Conservation (phyloP, 2,113 vertebrate species). For the Chamaea fasciata region DNA sequence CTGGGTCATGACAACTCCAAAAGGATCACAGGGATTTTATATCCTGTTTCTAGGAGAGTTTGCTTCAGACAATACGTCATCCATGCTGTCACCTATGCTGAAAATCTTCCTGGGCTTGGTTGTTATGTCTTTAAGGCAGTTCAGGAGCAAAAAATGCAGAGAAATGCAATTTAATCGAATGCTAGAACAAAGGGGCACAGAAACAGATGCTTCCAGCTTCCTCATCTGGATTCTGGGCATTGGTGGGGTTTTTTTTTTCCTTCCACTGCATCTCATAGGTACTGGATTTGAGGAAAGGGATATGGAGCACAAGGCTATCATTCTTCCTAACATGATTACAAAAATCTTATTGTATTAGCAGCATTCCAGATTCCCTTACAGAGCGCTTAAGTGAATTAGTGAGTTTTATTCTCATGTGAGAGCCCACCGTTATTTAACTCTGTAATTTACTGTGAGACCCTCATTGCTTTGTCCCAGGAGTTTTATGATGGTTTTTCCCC, state of each 20-base stretch:
- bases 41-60: background rate
- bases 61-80: background rate
- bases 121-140: background rate
- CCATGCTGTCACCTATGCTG: background rate
- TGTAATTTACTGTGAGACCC: slow-evolving; percentile 23
- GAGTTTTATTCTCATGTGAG: background rate
- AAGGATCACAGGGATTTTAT: background rate
- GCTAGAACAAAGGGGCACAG: background rate
- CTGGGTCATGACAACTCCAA: background rate
- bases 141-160: background rate
- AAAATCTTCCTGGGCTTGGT: background rate
- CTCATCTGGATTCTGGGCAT: background rate
- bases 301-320: slow-evolving; percentile 1
- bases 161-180: background rate
- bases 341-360: slow-evolving; percentile 14
- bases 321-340: slow-evolving; percentile 39
- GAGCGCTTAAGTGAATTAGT: background rate
- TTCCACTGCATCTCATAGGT: background rate
- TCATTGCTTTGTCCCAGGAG: background rate
- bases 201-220: background rate
- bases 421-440: background rate
- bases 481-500: background rate
- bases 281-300: background rate
- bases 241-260: background rate
- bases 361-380: slow-evolving; percentile 30